Percentiles rank a stretch among this genome's conserved stretches.
phyloP scores from a whole-genome alignment of 2,888 invertebrate genomes.

The Agrilus mali region DNA sequence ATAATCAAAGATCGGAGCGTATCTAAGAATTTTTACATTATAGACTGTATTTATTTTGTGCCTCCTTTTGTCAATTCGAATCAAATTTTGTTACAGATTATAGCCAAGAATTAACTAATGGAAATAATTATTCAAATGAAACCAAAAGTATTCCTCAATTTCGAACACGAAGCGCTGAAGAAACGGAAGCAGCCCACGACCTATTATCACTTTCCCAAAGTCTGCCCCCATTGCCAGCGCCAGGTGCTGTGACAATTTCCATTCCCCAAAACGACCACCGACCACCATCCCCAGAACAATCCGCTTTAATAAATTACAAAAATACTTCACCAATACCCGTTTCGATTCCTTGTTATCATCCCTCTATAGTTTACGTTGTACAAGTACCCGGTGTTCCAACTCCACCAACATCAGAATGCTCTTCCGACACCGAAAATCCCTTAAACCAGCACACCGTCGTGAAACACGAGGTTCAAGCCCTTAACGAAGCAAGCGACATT shows the following conservation, averaged over 20 bases:
- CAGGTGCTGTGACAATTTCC: slow-evolving; percentile 50
- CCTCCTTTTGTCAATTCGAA: too few species aligned
- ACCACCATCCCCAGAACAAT: slow-evolving; percentile 23
- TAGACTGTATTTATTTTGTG: too few species aligned
- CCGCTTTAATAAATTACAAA: slow-evolving; percentile 14
- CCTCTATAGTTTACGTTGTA: slow-evolving; percentile 28
- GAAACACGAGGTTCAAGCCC: slow-evolving; percentile 10
- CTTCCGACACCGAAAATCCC: slow-evolving; percentile 57
- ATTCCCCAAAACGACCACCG: slow-evolving; percentile 32
- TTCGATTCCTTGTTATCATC: slow-evolving; percentile 24
- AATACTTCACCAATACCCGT: slow-evolving; percentile 18
- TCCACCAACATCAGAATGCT: slow-evolving; percentile 62
- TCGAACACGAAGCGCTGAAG: slow-evolving; percentile 55
- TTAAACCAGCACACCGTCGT: slow-evolving; percentile 5
- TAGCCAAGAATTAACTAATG: too few species aligned
- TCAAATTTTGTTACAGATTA: too few species aligned
- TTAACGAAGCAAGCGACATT: slow-evolving; percentile 33
- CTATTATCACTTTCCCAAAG: slow-evolving; percentile 64
- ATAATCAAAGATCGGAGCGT: too few species aligned
- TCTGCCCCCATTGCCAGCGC: slow-evolving; percentile 61
- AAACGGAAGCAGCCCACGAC: slow-evolving; percentile 82
- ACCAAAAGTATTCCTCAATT: slow-evolving; percentile 33
- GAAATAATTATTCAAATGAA: too few species aligned
- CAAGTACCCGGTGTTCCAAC: slow-evolving; percentile 39
- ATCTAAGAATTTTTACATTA: too few species aligned